phyloP scores from a whole-genome alignment of 2,113 vertebrate species.

The Zingel zingel region DNA sequence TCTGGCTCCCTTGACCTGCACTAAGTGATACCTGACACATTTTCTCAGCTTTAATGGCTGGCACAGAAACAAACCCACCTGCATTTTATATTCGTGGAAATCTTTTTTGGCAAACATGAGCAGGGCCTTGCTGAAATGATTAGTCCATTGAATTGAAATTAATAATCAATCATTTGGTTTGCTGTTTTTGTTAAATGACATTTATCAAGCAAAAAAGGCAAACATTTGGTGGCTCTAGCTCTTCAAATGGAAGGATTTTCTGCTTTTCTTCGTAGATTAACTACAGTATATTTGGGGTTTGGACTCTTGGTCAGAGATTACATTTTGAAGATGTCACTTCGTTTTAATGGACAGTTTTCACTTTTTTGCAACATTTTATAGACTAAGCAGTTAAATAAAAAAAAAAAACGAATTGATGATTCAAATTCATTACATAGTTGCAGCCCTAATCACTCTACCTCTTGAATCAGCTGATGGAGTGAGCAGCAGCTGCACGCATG shows the following conservation, averaged over 20 bases:
- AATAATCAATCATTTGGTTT: not conserved
- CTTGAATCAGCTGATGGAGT: not conserved
- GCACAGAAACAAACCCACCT: not conserved
- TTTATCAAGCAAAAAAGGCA: not conserved
- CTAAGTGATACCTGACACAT: conserved; percentile 27
- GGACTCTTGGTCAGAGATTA: not conserved
- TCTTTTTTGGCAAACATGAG: not conserved
- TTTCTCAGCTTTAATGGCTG: not conserved
- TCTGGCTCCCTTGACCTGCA: conserved; percentile 33
- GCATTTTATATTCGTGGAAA: not conserved
- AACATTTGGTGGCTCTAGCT: not conserved
- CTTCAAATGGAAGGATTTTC: not conserved
- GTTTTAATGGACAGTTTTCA: not conserved
- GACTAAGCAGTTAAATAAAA: not conserved
- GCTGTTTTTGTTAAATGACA: not conserved
- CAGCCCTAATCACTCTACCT: not conserved
- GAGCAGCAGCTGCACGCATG: not conserved
- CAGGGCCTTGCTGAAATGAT: not conserved
- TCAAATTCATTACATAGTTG: not conserved
- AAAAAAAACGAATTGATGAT: not conserved
- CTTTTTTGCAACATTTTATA: not conserved
- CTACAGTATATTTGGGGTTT: not conserved
- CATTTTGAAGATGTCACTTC: not conserved
- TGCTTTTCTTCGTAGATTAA: not conserved
- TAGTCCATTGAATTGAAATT: not conserved